These are phyloP conservation scores for Smutsia temminckii DNA, from an alignment of 2,797 vertebrate species.

Conservation along the genomic window DNA sequence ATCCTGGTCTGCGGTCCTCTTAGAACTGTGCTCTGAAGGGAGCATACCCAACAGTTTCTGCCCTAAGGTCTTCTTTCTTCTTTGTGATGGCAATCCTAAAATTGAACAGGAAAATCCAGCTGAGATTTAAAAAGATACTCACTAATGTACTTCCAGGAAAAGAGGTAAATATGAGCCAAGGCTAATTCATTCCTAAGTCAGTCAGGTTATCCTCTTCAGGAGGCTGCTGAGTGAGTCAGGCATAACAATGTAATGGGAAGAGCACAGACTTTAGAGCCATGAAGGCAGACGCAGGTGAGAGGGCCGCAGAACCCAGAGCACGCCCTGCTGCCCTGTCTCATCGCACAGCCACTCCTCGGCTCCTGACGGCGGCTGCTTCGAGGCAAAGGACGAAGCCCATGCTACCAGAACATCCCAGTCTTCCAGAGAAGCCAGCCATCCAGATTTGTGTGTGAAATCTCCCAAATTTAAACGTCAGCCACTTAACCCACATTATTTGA, in stretches of 20 bases:
- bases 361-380: accelerated
- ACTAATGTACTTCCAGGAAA: not conserved
- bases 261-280: not conserved
- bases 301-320: not conserved
- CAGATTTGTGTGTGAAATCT: not conserved
- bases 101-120: constrained; percentile 10
- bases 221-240: too few relatives aligned
- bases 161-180: not conserved
- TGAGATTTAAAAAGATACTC: constrained; percentile 6
- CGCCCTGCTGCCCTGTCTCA: not conserved
- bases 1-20: constrained; percentile 79
- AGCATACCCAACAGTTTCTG: constrained; percentile 86
- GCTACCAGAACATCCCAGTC: not conserved
- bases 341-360: not conserved
- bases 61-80: constrained; percentile 81
- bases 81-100: constrained; percentile 65
- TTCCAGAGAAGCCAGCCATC: not conserved
- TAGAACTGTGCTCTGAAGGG: constrained; percentile 82
- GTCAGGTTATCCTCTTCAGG: accelerated
- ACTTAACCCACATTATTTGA: not conserved
- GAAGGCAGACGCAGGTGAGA: not conserved
- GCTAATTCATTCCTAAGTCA: not conserved
- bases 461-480: not conserved
- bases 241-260: too few relatives aligned
- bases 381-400: accelerated